Evolutionary conservation across 2,888 invertebrate species (phyloP).

Genomic region (Hartigia nigra): DNA sequence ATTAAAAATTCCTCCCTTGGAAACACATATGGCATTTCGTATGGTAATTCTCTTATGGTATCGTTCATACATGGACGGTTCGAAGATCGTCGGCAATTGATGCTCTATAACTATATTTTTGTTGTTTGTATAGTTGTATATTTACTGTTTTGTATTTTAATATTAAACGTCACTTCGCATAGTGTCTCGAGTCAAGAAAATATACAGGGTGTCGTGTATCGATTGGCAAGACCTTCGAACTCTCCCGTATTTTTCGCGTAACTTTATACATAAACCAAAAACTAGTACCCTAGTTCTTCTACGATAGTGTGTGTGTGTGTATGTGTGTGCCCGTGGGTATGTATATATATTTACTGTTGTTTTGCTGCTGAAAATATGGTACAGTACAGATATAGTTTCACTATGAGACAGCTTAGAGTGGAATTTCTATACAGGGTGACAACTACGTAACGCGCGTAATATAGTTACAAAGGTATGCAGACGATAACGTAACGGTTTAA

Average conservation of each 20-base stretch:
- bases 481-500: not conserved
- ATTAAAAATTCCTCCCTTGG: constrained; percentile 24
- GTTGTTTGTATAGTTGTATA: no score
- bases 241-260: not conserved
- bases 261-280: not conserved
- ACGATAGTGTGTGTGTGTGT: not conserved
- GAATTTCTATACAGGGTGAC: not conserved
- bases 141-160: not conserved
- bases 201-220: not conserved
- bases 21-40: constrained; percentile 40
- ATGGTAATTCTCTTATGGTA: constrained; percentile 5
- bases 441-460: not conserved
- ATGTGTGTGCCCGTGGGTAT: no score
- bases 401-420: not conserved
- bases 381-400: not conserved
- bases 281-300: not conserved
- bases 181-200: not conserved
- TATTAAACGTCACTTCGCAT: not conserved
- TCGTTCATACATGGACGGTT: not conserved
- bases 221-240: not conserved
- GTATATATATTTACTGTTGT: not conserved
- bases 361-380: not conserved
- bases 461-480: not conserved
- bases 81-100: not conserved
- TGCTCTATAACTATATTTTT: no score